Conservation (phyloP, 2,888 invertebrate species). For the Trichopria drosophilae region DNA sequence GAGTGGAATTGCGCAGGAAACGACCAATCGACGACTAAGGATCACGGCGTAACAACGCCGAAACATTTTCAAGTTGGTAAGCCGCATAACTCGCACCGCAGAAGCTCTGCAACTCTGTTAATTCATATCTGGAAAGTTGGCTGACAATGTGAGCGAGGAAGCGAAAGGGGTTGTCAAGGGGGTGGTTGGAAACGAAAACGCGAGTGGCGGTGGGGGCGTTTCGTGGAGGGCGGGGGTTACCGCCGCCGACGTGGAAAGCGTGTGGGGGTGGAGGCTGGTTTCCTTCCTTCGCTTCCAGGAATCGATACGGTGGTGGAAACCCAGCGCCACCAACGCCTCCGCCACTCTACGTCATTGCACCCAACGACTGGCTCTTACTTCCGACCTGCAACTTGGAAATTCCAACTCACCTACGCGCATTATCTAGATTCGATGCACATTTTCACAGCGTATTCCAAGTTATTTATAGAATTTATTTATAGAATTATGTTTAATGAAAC, state of each 20-base stretch:
- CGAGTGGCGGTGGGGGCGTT: conserved; percentile 34
- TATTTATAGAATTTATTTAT: no score
- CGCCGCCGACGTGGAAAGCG: conserved; percentile 29
- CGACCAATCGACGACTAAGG: conserved; percentile 28
- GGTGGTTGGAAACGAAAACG: conserved; percentile 21
- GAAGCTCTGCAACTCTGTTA: conserved; percentile 56
- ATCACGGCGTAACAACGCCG: conserved; percentile 32
- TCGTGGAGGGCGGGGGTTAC: conserved; percentile 29
- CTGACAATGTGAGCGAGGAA: conserved; percentile 35
- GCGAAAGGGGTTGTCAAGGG: conserved; percentile 28
- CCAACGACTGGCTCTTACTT: conserved; percentile 38
- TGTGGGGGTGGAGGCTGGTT: conserved; percentile 38
- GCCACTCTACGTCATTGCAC: conserved; percentile 50
- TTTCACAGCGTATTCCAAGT: no score
- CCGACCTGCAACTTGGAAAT: conserved; percentile 42
- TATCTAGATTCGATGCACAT: conserved; percentile 18
- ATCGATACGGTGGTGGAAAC: conserved; percentile 52
- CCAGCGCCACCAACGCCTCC: conserved; percentile 51
- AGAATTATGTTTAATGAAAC: no score
- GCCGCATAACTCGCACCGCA: conserved; percentile 51
- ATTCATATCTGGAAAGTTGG: conserved; percentile 57
- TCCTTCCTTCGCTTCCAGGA: conserved; percentile 51
- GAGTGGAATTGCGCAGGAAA: conserved; percentile 4
- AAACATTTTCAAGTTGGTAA: conserved; percentile 53
- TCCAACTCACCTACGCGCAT: conserved; percentile 26